Percentiles rank a stretch among this genome's conserved stretches.
phyloP scores from a whole-genome alignment of 2,113 vertebrate species.

The Siphamia tubifer region DNA sequence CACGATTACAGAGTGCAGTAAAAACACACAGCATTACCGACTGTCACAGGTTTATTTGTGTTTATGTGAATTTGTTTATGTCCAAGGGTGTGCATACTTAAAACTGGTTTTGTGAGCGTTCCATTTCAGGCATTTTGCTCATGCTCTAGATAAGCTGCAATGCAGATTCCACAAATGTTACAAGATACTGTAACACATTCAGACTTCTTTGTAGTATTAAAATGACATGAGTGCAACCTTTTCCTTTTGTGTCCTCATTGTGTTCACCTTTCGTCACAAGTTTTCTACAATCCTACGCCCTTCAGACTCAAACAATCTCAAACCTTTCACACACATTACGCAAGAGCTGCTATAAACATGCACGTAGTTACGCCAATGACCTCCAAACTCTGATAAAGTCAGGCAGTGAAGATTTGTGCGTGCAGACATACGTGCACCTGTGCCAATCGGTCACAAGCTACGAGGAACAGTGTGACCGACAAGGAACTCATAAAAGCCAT shows the following conservation, averaged over 20 bases:
- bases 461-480: neutral
- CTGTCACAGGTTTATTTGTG: conserved; percentile 8
- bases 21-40: conserved; percentile 2
- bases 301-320: neutral
- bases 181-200: neutral
- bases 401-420: neutral
- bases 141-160: neutral
- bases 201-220: neutral
- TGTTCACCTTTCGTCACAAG: neutral
- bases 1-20: conserved; percentile 55
- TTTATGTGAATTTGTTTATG: neutral
- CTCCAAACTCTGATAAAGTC: conserved; percentile 36
- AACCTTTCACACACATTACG: conserved; percentile 26
- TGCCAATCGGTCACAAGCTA: neutral
- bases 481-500: neutral
- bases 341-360: conserved; percentile 24
- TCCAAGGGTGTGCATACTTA: too few species aligned
- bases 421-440: neutral
- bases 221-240: neutral
- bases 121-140: neutral
- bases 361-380: conserved; percentile 15
- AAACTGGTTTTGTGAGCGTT: conserved; percentile 1
- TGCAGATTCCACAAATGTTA: neutral
- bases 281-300: neutral
- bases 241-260: neutral